A percentile compares a stretch with the other conserved stretches of the same genome.
phyloP scores from a whole-genome alignment of 2,113 vertebrate genomes.

The Ranitomeya variabilis region DNA sequence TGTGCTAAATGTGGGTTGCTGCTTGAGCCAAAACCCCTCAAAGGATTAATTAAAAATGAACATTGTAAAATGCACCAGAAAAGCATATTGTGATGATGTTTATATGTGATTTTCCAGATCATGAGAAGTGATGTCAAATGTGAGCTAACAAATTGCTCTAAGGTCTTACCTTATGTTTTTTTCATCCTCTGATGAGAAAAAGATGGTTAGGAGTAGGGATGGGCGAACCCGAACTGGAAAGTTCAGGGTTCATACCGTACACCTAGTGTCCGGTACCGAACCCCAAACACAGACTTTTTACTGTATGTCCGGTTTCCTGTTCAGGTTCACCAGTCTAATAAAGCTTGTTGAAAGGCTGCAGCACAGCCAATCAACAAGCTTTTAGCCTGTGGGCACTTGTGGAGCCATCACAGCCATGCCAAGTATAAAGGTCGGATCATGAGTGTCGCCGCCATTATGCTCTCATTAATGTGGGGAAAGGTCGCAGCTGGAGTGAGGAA shows the following conservation, averaged over 20 bases:
- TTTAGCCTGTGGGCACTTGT: no score
- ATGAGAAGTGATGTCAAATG: neutral
- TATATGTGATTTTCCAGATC: neutral
- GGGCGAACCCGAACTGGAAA: neutral
- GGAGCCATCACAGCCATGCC: no score
- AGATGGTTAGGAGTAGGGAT: neutral
- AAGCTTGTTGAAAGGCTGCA: no score
- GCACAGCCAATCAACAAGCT: no score
- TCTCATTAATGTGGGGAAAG: no score
- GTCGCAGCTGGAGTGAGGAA: no score
- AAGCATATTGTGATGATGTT: neutral
- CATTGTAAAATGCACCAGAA: neutral
- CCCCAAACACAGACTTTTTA: no score
- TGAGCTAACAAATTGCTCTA: neutral
- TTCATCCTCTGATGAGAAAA: neutral
- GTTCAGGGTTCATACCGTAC: neutral
- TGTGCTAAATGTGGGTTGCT: neutral
- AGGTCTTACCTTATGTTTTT: neutral
- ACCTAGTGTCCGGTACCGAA: no score
- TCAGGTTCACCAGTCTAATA: no score
- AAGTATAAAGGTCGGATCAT: no score
- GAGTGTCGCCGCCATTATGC: no score
- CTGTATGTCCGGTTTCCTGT: no score
- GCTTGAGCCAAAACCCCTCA: neutral
- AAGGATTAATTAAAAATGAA: conserved; percentile 9